These are phyloP conservation scores for Cataglyphis albicans DNA, from an alignment of 2,888 invertebrate genomes.

Conservation along the genomic window DNA sequence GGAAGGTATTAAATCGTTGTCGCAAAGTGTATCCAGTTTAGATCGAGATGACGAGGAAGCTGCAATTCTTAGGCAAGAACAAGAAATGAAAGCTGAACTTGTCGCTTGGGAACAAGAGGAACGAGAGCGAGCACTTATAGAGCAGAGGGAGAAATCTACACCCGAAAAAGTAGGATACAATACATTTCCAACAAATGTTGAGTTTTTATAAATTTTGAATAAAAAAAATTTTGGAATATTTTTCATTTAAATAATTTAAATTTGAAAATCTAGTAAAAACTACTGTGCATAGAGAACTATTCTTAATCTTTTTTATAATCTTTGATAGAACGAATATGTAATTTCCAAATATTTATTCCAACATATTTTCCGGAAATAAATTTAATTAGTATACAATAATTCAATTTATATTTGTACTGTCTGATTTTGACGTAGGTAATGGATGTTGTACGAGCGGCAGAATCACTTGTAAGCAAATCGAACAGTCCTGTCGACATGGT, in stretches of 20 bases:
- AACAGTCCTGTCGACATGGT: conserved; percentile 87
- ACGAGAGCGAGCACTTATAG: conserved; percentile 86
- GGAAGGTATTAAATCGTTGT: conserved; percentile 86
- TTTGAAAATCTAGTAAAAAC: background rate
- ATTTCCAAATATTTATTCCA: background rate
- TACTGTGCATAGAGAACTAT: background rate
- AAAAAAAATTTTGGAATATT: background rate
- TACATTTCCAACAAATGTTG: background rate
- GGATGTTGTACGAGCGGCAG: conserved; percentile 96
- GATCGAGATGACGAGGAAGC: conserved; percentile 93
- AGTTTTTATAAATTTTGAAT: background rate
- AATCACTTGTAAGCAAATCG: conserved; percentile 90
- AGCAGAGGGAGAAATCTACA: conserved; percentile 92
- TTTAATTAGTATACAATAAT: conserved; percentile 1
- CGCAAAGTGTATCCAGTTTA: conserved; percentile 94
- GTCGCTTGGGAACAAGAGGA: conserved; percentile 93
- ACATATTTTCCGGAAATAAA: background rate
- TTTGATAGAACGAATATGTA: background rate
- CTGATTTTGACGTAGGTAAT: conserved; percentile 88
- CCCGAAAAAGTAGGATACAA: conserved; percentile 91
- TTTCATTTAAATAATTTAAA: background rate
- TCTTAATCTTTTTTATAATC: background rate
- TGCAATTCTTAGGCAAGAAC: conserved; percentile 87
- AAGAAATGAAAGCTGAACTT: conserved; percentile 91
- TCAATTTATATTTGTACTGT: conserved; percentile 6